A percentile compares a stretch with the other conserved stretches of the same genome.
phyloP scores from a whole-genome alignment of 2,797 vertebrate species.

The Capromys pilorides region DNA sequence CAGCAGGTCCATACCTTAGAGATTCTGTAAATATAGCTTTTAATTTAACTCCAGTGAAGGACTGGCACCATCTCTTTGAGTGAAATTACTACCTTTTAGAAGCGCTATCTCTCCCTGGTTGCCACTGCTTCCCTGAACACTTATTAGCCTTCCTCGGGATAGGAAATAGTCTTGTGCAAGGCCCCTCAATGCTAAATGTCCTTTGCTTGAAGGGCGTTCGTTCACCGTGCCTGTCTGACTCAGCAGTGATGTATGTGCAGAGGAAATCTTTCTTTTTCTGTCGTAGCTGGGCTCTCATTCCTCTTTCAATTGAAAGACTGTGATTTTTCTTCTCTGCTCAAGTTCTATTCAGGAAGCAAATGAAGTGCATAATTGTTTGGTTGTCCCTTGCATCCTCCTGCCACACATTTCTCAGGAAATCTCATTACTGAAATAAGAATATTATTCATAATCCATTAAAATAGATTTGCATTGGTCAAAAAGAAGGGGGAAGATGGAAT shows the following conservation, averaged over 20 bases:
- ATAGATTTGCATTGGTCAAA: not conserved
- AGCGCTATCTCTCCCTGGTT: constrained; percentile 58
- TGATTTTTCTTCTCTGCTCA: constrained; percentile 59
- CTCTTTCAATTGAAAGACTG: constrained; percentile 48
- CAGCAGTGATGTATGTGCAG: constrained; percentile 48
- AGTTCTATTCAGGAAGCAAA: constrained; percentile 57
- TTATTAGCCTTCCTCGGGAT: constrained; percentile 63
- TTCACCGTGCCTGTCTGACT: constrained; percentile 11
- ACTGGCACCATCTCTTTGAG: constrained; percentile 66
- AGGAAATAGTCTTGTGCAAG: constrained; percentile 59
- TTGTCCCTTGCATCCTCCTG: constrained; percentile 4
- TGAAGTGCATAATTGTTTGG: constrained; percentile 53
- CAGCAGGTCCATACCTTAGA: constrained; percentile 66
- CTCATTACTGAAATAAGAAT: constrained; percentile 42
- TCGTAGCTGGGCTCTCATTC: constrained; percentile 51
- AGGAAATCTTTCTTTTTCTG: constrained; percentile 61
- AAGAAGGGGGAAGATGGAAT: not conserved
- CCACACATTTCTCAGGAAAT: constrained; percentile 53
- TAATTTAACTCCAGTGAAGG: constrained; percentile 68
- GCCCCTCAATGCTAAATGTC: not conserved
- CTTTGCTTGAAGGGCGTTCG: constrained; percentile 72
- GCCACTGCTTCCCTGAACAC: constrained; percentile 27
- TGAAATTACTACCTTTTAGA: constrained; percentile 73
- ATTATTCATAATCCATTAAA: constrained; percentile 56
- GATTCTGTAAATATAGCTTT: constrained; percentile 72